Evolutionary conservation across 1,140 invertebrate species (phyloP), one percentile per base, ranked within the genome.

Genomic region (Drosophila nebulosa): DNA sequence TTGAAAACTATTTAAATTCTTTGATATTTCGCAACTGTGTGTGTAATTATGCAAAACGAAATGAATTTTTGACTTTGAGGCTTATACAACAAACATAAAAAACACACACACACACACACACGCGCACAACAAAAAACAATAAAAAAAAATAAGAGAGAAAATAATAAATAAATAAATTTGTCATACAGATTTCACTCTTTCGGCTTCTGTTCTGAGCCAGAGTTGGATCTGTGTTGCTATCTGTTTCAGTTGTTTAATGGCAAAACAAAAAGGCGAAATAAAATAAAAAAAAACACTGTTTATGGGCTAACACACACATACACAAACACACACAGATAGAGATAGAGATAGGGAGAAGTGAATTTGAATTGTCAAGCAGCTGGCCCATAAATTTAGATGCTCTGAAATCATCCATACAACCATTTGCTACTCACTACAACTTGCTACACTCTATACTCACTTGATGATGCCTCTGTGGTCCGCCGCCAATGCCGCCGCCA

Each of bases 391-490:
- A 7, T 57, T 6, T 16, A 1, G 30, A 27, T 22, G 30, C 35
- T 66, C n/a, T n/a, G 69, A 60, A 61, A 50, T 69, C 56, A 69
- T 63, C 27, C 4, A 42, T 16, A n/a, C n/a, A n/a, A n/a, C 22
- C 50, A 52, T n/a, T 51, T 51, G 14, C 10, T 52, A n/a, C 5
- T 6, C 18, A 26, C 22, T 30, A 24, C 24, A 0, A 24, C 24
- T 32, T 10, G 10, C 30, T 32, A 32, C 14, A 26, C 26, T 64
- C 4, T 3, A 24, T 4, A 89, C 89, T 90, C 56, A 91, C 90
- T 74, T 91, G 90, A 90, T 91, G 89, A 81, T 91, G 85, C 69
- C 90, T 74, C 61, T 85, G 81, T 74, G 81, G 62, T 50, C 74
- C 74, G 10, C 75, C 74, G 73, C 60, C 74, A 24, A 72, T 83